Base-by-base conservation (phyloP, 2,113 vertebrate species). In the Motacilla alba region DNA sequence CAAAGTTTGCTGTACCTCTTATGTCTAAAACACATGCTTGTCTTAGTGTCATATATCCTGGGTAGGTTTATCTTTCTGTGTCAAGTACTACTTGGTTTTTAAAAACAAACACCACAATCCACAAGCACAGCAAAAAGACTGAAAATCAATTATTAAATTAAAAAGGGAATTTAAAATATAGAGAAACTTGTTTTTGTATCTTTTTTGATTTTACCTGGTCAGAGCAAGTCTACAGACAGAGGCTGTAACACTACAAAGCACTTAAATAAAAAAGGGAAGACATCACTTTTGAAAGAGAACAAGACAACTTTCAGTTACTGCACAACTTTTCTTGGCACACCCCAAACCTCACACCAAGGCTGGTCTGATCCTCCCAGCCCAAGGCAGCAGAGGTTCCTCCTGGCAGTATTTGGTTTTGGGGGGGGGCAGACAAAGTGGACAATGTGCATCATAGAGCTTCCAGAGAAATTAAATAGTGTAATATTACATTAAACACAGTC, bases 391-490 rank as follows among this genome's bases (percentile, higher is more conserved):
- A 19, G 11, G 24, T 15, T 72, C 68, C 44, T 33, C 18, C 39
- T 31, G 11, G 59, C 47, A 50, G 15, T 13, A 19, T 30, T 73
- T 44, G 31, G 13, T 39, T 82, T 82, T 19, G 2, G 24, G 11
- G 63, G 15, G 20, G 8, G 30, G 7, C 5, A 24, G 7, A 8
- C 19, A 6, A 62, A 66, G 26, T 10, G 9, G 24, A 63, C 30
- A 49, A 8, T 3, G 22, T 4, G 4, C 20, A 70, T 30, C 26
- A 33, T 0, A 15, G 2, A 74, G 39, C 18, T 84, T 44, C 4
- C 2, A 28, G 44, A 68, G 10, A 64, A 80, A 69, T 41, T 9
- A 46, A 78, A 72, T 6, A 10, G 28, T 15, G 23, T n/a, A 21
- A n/a, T 70, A 7, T n/a, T 39, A 15, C 15, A 60, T 39, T 55